Evolutionary conservation across 2,797 vertebrate genomes (phyloP), one percentile per base, ranked within the genome.

Genomic region (Brachyrhaphis roseni): DNA sequence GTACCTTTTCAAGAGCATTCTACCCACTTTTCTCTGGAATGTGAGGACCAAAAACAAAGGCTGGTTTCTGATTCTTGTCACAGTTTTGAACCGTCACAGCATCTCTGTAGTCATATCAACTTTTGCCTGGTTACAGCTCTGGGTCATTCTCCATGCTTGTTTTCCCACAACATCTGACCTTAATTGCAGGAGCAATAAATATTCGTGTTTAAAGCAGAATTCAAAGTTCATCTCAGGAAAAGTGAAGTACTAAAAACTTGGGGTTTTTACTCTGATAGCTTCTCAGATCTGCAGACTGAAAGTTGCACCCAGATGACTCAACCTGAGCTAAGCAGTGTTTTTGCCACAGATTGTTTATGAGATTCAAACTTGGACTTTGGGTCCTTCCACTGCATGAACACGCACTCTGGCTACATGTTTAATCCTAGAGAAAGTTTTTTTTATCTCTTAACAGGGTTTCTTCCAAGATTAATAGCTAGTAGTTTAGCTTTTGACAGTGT

Each of bases 1-100:
- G 73, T 86, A 84, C 78, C 79, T 88, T 89, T 87, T 90, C 72
- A 86, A 85, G 83, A 86, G 83, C 78, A 59, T 59, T 84, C 49
- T 87, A 84, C 82, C 51, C 57, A 57, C 74, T 84, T 85, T 76
- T 31, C 83, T 84, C 51, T 82, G 87, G 87, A 89, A 83, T 91
- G 74, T 82, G 13, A 88, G 70, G 23, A 34, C 31, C 8, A 51
- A 53, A 74, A 41, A 15, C 20, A 74, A 26, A 79, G 13, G 31
- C 28, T 36, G 13, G 18, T 45, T 74, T 77, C 34, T 39, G 70
- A 66, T 31, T 81, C 51, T 45, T 53, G 28, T 71, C 26, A 46
- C 43, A 51, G 45, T 10, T 26, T 41, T 82, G 36, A 16, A 11
- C 45, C 1, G 1, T 4, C 36, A 15, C 57, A 26, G 62, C 15